Evolutionary conservation across 1,140 invertebrate genomes (phyloP), one percentile per base, ranked within the genome.

Genomic region (Bombus pascuorum): DNA sequence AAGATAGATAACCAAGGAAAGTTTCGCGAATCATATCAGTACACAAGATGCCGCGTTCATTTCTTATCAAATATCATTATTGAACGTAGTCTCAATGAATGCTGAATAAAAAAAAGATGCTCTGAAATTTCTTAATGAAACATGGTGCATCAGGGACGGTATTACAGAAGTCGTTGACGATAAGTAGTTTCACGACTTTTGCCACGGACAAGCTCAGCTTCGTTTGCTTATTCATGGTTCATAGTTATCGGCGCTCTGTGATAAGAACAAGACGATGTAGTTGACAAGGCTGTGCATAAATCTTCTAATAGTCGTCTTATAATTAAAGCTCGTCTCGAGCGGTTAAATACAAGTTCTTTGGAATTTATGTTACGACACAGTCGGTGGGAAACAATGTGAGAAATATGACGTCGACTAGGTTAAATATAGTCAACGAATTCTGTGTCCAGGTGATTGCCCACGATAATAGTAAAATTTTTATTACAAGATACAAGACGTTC

Each of bases 101-200:
- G 37, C 13, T 34, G 44, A 34, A 15, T 65, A 37, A 71, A 22
- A 44, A 10, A 59, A 44, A 59, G 65, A 66, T 34, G 32, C 68
- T 83, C 80, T 74, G 18, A 22, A 53, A 53, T 57, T 76, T 53
- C 62, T 76, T 89, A 84, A 89, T 83, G 81, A 89, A 89, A 89
- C 77, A 74, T 68, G 72, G 66, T 81, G 71, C 81, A 77, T 87
- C 85, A 44, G 68, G 62, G 34, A 62, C 72, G 72, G 62, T 81
- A 83, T 89, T 85, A 87, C 81, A 70, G 65, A 70, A 87, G 71
- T 79, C 72, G 70, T 90, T 89, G 42, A 68, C 53, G 88, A 87
- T 89, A 89, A 59, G 39, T 62, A 70, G 76, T 88, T 88, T 57
- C 12, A 25, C 74, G 34, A 76, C 74, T 76, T 76, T 76, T n/a